These are phyloP conservation scores for Remorina albescens DNA, from an alignment of 2,797 vertebrate genomes.

Conservation along the genomic window DNA sequence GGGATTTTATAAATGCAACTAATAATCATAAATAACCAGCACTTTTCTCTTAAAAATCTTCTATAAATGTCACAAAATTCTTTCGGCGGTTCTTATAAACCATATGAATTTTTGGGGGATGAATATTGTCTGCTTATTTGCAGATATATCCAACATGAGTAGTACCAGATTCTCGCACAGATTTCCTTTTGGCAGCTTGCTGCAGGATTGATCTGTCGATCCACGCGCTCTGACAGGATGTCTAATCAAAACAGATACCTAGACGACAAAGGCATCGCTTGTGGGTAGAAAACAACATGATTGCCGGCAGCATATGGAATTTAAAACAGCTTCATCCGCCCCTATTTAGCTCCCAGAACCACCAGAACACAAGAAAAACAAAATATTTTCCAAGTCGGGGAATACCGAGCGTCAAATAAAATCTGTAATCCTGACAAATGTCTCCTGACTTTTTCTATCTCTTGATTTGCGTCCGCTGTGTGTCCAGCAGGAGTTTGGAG, in stretches of 20 bases:
- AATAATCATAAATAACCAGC: slow-evolving; percentile 53
- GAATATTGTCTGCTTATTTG: slow-evolving; percentile 65
- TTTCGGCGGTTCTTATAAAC: slow-evolving; percentile 48
- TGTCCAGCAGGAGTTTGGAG: slow-evolving; percentile 43
- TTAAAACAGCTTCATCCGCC: slow-evolving; percentile 55
- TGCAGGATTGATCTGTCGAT: slow-evolving; percentile 69
- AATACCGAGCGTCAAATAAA: slow-evolving; percentile 50
- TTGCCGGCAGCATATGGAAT: slow-evolving; percentile 66
- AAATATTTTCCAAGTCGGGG: slow-evolving; percentile 64
- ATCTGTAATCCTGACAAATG: slow-evolving; percentile 47
- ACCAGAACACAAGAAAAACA: slow-evolving; percentile 37
- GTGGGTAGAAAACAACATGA: slow-evolving; percentile 67
- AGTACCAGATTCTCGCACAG: slow-evolving; percentile 53
- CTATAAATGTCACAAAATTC: slow-evolving; percentile 40
- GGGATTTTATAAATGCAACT: slow-evolving; percentile 48
- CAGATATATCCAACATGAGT: slow-evolving; percentile 54
- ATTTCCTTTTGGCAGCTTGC: slow-evolving; percentile 65
- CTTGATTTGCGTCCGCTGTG: slow-evolving; percentile 38
- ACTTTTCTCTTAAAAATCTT: slow-evolving; percentile 42
- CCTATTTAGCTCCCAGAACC: slow-evolving; percentile 42
- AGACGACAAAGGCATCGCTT: slow-evolving; percentile 66
- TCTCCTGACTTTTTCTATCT: slow-evolving; percentile 45
- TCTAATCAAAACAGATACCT: slow-evolving; percentile 77
- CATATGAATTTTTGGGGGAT: slow-evolving; percentile 61
- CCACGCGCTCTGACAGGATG: slow-evolving; percentile 64